A percentile compares a stretch with the other conserved stretches of the same genome.
phyloP scores from a whole-genome alignment of 2,113 vertebrate genomes.

The Sylvilagus bachmani region DNA sequence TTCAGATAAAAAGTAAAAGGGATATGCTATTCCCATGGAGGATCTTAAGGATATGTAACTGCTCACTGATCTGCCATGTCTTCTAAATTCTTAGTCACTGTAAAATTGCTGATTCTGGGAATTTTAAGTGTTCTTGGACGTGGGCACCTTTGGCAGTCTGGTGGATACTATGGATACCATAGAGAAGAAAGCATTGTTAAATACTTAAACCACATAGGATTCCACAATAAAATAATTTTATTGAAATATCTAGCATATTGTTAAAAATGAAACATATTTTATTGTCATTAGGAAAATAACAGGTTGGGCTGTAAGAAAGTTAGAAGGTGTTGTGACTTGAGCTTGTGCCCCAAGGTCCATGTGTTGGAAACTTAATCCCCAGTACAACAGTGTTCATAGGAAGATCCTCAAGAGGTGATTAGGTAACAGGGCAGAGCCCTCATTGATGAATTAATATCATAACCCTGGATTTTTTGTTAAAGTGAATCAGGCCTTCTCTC shows the following conservation, averaged over 20 bases:
- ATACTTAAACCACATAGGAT: neutral
- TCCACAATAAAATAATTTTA: slow-evolving; percentile 8
- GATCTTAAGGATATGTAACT: neutral
- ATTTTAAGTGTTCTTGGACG: neutral
- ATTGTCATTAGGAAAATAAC: neutral
- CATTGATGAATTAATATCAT: too few species aligned
- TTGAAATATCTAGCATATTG: neutral
- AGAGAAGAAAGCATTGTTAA: slow-evolving; percentile 16
- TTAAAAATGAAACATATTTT: slow-evolving; percentile 8
- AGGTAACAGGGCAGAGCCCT: too few species aligned
- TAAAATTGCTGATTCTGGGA: neutral
- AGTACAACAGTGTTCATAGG: too few species aligned
- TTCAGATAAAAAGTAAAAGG: neutral
- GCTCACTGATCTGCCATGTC: neutral
- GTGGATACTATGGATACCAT: neutral
- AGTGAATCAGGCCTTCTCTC: too few species aligned
- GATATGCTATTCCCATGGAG: neutral
- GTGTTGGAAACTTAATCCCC: too few species aligned
- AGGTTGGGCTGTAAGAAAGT: neutral
- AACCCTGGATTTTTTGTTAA: too few species aligned
- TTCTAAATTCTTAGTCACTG: neutral
- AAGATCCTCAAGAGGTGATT: too few species aligned
- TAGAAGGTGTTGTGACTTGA: neutral
- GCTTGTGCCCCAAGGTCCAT: too few species aligned
- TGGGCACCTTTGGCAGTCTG: neutral